Evolutionary conservation across 2,113 vertebrate genomes (phyloP), one percentile per base, ranked within the genome.

Genomic region (Potamarius usumacintae): DNA sequence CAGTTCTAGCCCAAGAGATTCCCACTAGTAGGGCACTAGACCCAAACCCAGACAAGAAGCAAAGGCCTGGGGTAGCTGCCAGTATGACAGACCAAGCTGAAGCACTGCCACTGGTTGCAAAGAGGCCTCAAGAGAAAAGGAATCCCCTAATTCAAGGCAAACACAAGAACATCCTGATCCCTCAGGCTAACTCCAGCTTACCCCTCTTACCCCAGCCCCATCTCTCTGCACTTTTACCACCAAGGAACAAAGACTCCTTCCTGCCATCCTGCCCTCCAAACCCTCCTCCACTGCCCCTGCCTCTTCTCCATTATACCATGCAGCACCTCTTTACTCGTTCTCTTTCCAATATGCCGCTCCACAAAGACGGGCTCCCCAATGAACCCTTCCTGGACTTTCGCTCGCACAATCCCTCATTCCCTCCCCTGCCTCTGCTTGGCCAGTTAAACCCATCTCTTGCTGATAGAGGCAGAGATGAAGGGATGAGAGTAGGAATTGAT

Each of bases 221-320:
- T 88, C 63, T 93, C 90, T 79, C 88, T 87, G 72, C 88, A 90
- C 93, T 86, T 78, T 91, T 58, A 25, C 90, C 30, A 71, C 91
- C 87, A 6, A 82, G 87, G 53, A 84, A 92, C 88, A 95, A 95
- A 85, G 93, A 94, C 25, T 88, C 91, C 53, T 90, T 93, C 78
- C 89, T 87, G 0, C 89, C 92, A 25, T 92, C 93, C 25, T 94
- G 27, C 84, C 91, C 2, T 90, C 92, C 9, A 88, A 92, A 1
- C 88, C 94, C 34, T 85, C 92, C 14, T 86, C 93, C 18, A 86
- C 90, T 90, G 67, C 93, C 89, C 20, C 92, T 94, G 48, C 95
- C 95, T 0, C 90, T 96, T 17, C 93, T 96, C 62, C 95, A 95
- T 89, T 95, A 95, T 92, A 95, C 95, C 90, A 95, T 96, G 95